phyloP scores from a whole-genome alignment of 1,140 invertebrate genomes.

The Drosophila repletoides region DNA sequence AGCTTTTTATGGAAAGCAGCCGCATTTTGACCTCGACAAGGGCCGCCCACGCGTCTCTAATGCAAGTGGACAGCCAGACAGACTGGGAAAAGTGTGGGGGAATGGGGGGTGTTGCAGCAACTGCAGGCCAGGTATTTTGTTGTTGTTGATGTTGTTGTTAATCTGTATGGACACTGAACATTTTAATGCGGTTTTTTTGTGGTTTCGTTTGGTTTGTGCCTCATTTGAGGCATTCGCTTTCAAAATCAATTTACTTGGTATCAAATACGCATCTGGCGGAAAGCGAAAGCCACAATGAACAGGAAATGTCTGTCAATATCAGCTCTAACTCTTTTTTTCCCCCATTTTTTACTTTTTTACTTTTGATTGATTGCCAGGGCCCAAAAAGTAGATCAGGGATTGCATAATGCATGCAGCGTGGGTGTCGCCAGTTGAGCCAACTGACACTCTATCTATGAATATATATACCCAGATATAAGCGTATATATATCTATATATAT shows the following conservation, averaged over 20 bases:
- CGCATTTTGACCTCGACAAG: conserved; percentile 23
- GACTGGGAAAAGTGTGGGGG: background rate
- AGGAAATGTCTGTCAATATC: conserved; percentile 72
- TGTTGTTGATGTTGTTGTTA: conserved; percentile 37
- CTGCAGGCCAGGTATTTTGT: background rate
- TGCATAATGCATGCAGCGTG: conserved; percentile 56
- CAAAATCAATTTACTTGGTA: conserved; percentile 69
- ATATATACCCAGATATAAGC: no score
- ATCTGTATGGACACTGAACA: conserved; percentile 52
- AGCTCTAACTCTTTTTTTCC: background rate
- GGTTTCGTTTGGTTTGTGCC: background rate
- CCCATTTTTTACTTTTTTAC: conserved; percentile 36
- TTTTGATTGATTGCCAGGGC: conserved; percentile 53
- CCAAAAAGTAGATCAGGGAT: conserved; percentile 60
- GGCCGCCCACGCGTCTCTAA: conserved; percentile 22
- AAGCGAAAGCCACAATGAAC: conserved; percentile 43
- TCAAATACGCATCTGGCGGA: conserved; percentile 55
- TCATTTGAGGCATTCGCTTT: conserved; percentile 63
- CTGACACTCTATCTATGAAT: no score
- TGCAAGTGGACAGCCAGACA: conserved; percentile 17
- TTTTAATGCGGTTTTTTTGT: conserved; percentile 44
- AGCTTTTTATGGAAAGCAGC: conserved; percentile 27
- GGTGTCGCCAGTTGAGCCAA: conserved; percentile 7
- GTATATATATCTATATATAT: no score
- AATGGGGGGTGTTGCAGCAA: background rate